These are phyloP conservation scores for Pachypsylla venusta DNA, from an alignment of 1,140 invertebrate species.

Conservation along the genomic window DNA sequence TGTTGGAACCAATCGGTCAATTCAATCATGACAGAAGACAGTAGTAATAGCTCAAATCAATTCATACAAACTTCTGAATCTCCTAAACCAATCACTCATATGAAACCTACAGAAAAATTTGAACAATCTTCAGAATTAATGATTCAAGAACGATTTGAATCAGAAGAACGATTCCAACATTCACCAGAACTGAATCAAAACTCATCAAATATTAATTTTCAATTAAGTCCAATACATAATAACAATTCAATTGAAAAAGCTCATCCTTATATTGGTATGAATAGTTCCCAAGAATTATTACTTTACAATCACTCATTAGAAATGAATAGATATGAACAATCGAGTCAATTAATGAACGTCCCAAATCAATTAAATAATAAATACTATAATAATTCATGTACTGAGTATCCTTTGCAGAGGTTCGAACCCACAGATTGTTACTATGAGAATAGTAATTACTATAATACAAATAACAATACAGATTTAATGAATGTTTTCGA, in stretches of 20 bases:
- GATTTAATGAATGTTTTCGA: neutral
- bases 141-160: too few relatives aligned
- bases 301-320: neutral
- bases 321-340: neutral
- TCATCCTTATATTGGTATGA: neutral
- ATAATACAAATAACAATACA: neutral
- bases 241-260: neutral
- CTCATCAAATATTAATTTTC: neutral
- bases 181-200: neutral
- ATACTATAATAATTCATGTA: too few relatives aligned
- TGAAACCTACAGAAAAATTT: too few relatives aligned
- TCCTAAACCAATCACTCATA: too few relatives aligned
- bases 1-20: slow-evolving; percentile 1
- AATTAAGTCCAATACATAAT: too few relatives aligned
- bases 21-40: too few relatives aligned
- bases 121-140: too few relatives aligned
- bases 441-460: slow-evolving; percentile 4
- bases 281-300: neutral
- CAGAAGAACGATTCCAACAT: too few relatives aligned
- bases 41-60: neutral
- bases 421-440: neutral
- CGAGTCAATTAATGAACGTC: too few relatives aligned
- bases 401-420: neutral
- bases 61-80: too few relatives aligned
- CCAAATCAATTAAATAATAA: too few relatives aligned